Percentiles rank a stretch among this genome's conserved stretches.
Evolutionary conservation across 2,797 vertebrate species (phyloP).

Genomic region (Anguilla pacifica): DNA sequence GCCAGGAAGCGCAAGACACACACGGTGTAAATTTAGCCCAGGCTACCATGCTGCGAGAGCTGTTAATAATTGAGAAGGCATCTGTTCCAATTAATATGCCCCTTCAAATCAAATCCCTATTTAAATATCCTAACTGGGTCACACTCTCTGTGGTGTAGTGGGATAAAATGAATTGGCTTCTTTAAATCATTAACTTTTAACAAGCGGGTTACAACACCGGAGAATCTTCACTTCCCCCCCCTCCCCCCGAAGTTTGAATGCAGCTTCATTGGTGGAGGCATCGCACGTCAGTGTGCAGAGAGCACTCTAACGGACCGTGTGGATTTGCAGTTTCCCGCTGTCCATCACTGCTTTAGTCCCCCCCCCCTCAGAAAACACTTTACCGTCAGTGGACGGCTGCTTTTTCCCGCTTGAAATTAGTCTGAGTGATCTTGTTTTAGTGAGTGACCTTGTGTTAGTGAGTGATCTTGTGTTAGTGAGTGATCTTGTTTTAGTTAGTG

Average conservation of each 20-base stretch:
- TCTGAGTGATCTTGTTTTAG: not conserved
- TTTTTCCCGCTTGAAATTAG: not conserved
- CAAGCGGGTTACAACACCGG: conserved; percentile 43
- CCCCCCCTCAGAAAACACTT: conserved; percentile 19
- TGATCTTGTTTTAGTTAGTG: no score
- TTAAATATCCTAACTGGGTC: conserved; percentile 83
- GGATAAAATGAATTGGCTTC: conserved; percentile 55
- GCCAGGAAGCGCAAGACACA: conserved; percentile 25
- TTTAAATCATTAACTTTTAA: conserved; percentile 53
- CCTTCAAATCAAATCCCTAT: conserved; percentile 82
- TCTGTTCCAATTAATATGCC: conserved; percentile 85
- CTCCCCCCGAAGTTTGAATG: conserved; percentile 16
- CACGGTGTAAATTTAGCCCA: conserved; percentile 73
- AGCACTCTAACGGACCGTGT: conserved; percentile 28
- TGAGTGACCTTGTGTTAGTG: no score
- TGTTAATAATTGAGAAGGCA: conserved; percentile 85
- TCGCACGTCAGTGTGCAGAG: conserved; percentile 11
- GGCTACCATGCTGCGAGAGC: conserved; percentile 75
- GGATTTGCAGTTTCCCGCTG: not conserved
- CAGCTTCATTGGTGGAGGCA: conserved; percentile 16
- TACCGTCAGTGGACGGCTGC: not conserved
- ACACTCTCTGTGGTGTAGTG: conserved; percentile 61
- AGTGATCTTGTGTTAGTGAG: no score
- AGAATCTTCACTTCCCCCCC: conserved; percentile 22
- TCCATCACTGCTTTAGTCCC: not conserved